A percentile compares a stretch with the other conserved stretches of the same genome.
Evolutionary conservation across 2,113 vertebrate species (phyloP).

Genomic region (Psittacula cyanocephala): DNA sequence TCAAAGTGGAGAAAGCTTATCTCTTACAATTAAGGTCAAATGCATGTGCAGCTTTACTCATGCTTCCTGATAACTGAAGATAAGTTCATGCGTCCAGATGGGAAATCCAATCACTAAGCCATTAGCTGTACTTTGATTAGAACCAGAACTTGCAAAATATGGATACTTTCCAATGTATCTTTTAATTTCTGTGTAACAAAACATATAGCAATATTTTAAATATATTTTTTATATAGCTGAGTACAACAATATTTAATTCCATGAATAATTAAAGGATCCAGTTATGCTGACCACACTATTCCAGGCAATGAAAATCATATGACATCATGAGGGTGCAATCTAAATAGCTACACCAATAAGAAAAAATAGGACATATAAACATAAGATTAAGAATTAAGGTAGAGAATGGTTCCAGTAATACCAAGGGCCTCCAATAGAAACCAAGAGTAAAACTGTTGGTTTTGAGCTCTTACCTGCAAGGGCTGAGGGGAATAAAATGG

Average conservation of each 20-base stretch:
- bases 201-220: not conserved
- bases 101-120: not conserved
- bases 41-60: not conserved
- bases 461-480: not conserved
- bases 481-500: not conserved
- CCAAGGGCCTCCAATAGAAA: not conserved
- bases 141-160: not conserved
- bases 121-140: not conserved
- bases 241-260: not conserved
- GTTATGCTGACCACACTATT: not conserved
- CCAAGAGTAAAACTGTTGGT: not conserved
- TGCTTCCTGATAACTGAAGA: not conserved
- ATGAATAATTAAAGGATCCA: not conserved
- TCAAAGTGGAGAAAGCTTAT: not conserved
- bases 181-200: not conserved
- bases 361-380: not conserved
- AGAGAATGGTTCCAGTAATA: not conserved
- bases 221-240: not conserved
- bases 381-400: not conserved
- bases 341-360: not conserved
- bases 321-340: not conserved
- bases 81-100: not conserved
- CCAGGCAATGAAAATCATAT: not conserved
- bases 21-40: not conserved
- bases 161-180: fast-evolving